Conservation (phyloP, 2,797 vertebrate genomes). For the Sebastes variabilis region DNA sequence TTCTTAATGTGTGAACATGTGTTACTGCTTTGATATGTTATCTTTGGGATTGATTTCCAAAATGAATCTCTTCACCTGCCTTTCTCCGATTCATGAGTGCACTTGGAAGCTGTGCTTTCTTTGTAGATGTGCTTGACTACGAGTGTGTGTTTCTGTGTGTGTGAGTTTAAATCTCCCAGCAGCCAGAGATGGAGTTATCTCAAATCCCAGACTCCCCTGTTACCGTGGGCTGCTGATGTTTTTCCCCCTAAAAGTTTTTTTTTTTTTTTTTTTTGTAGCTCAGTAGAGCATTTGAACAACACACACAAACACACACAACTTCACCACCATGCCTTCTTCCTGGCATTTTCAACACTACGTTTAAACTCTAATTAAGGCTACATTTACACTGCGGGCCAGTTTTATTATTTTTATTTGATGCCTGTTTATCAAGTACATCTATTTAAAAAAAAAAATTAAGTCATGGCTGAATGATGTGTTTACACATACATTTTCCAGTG, state of each 20-base stretch:
- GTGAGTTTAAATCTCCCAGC: constrained; percentile 19
- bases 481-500: background rate
- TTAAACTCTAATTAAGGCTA: constrained; percentile 1
- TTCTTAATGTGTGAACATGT: background rate
- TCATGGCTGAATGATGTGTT: background rate
- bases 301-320: background rate
- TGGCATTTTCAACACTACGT: background rate
- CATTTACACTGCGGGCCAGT: background rate
- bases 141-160: background rate
- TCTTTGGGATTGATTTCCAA: constrained; percentile 1
- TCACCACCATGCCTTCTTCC: background rate
- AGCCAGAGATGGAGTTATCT: constrained; percentile 55
- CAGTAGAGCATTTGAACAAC: constrained; percentile 10
- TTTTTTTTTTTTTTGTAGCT: constrained; percentile 17
- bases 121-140: background rate
- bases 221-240: constrained; percentile 37
- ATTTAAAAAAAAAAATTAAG: background rate
- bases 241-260: background rate
- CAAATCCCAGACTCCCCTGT: constrained; percentile 44
- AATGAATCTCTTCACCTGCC: background rate
- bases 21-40: background rate
- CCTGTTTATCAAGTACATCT: background rate
- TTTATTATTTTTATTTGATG: background rate
- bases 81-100: constrained; percentile 18
- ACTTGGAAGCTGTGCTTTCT: background rate